Percentiles rank a stretch among this genome's conserved stretches.
Evolutionary conservation across 1,140 invertebrate species (phyloP).

Genomic region (Colletes latitarsis): DNA sequence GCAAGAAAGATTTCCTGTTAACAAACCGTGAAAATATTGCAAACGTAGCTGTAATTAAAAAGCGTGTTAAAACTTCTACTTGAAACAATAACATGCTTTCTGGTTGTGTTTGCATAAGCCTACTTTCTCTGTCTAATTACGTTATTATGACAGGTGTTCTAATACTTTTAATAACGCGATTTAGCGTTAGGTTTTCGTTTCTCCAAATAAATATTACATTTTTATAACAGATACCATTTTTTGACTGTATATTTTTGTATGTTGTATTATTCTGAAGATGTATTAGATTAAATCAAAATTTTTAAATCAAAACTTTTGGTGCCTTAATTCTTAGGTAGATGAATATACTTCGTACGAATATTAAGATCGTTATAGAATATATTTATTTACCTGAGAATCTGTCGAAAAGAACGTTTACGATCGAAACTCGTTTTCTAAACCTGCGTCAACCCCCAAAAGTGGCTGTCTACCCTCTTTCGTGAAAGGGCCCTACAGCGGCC

Average conservation of each 20-base stretch:
- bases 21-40: too few species aligned
- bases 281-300: too few species aligned
- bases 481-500: not conserved
- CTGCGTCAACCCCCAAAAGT: conserved; percentile 4
- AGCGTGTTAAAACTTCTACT: not conserved
- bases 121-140: conserved; percentile 31
- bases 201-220: too few species aligned
- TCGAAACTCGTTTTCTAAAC: not conserved
- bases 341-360: too few species aligned
- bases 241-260: too few species aligned
- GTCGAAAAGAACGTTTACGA: not conserved
- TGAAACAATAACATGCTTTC: not conserved
- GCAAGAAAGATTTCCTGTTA: too few species aligned
- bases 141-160: conserved; percentile 8
- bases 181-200: too few species aligned
- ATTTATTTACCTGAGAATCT: not conserved
- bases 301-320: too few species aligned
- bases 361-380: not conserved
- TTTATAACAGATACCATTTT: too few species aligned
- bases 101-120: conserved; percentile 5
- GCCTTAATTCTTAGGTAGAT: too few species aligned
- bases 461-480: not conserved
- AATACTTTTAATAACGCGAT: not conserved
- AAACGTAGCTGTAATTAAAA: too few species aligned
- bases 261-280: too few species aligned